Evolutionary conservation across 2,888 invertebrate species (phyloP).

Genomic region (Saturnia japonica): DNA sequence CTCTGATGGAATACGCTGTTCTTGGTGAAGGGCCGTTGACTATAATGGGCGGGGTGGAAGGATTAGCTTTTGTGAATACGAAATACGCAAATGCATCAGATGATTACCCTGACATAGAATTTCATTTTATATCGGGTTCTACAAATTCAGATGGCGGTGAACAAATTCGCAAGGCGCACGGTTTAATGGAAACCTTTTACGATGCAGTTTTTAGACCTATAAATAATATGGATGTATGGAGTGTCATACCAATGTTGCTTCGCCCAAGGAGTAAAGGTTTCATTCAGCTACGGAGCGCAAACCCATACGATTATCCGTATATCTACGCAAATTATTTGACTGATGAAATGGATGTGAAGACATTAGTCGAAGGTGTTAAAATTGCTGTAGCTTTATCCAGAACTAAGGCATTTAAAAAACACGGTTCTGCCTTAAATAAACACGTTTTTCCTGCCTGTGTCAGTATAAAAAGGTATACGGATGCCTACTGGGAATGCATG

Average conservation of each 20-base stretch:
- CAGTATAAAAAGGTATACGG: constrained; percentile 85
- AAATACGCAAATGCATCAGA: constrained; percentile 90
- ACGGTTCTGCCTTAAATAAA: constrained; percentile 87
- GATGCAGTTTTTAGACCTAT: constrained; percentile 88
- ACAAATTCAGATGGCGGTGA: constrained; percentile 93
- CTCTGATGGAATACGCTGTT: constrained; percentile 91
- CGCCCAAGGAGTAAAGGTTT: constrained; percentile 92
- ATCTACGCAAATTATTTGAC: constrained; percentile 96
- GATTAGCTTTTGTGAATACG: constrained; percentile 93
- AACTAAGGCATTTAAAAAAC: constrained; percentile 88
- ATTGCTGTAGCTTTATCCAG: constrained; percentile 90
- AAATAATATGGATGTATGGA: constrained; percentile 90
- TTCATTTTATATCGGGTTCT: constrained; percentile 93
- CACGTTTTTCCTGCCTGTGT: constrained; percentile 90
- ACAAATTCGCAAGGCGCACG: constrained; percentile 90
- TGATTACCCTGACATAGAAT: constrained; percentile 94
- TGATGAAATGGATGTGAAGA: constrained; percentile 89
- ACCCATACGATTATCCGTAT: constrained; percentile 93
- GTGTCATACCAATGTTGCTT: constrained; percentile 91
- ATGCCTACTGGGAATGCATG: constrained; percentile 94
- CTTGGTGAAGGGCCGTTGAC: constrained; percentile 92
- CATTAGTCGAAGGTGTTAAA: constrained; percentile 92
- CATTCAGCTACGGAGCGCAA: constrained; percentile 89
- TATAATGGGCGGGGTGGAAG: constrained; percentile 94
- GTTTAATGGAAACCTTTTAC: constrained; percentile 88